phyloP scores from a whole-genome alignment of 1,140 invertebrate genomes.

The Leptinotarsa lineolata region DNA sequence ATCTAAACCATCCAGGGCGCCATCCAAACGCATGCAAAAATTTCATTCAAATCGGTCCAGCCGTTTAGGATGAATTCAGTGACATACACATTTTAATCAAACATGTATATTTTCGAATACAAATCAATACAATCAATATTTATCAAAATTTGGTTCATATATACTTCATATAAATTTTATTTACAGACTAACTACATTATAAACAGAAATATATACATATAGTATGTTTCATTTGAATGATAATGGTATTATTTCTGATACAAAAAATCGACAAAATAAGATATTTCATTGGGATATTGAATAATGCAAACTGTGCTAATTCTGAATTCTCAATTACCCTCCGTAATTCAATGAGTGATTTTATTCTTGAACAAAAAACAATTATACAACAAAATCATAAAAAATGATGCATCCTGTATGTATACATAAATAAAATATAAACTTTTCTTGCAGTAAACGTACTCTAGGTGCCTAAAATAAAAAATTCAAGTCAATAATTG shows the following conservation, averaged over 20 bases:
- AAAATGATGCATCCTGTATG: neutral
- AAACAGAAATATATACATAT: slow-evolving; percentile 13
- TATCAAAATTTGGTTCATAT: slow-evolving; percentile 16
- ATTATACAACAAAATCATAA: neutral
- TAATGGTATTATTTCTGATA: neutral
- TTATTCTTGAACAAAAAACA: too few species aligned
- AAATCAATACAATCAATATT: slow-evolving; percentile 12
- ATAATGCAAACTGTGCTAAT: too few species aligned
- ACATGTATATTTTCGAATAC: neutral
- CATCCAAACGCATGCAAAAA: too few species aligned
- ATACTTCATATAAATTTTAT: slow-evolving; percentile 10
- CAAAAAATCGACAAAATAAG: neutral
- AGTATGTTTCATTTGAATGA: slow-evolving; percentile 10
- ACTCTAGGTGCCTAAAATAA: slow-evolving; percentile 6
- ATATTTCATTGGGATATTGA: too few species aligned
- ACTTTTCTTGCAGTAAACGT: slow-evolving; percentile 6
- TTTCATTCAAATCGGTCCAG: too few species aligned
- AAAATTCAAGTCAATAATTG: neutral
- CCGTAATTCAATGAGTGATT: too few species aligned
- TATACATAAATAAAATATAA: slow-evolving; percentile 1
- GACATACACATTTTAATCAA: neutral
- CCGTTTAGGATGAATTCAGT: too few species aligned
- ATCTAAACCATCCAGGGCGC: too few species aligned
- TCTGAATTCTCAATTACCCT: too few species aligned
- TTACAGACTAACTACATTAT: slow-evolving; percentile 19